Conservation (phyloP, 2,113 vertebrate genomes). For the Sorex araneus region DNA sequence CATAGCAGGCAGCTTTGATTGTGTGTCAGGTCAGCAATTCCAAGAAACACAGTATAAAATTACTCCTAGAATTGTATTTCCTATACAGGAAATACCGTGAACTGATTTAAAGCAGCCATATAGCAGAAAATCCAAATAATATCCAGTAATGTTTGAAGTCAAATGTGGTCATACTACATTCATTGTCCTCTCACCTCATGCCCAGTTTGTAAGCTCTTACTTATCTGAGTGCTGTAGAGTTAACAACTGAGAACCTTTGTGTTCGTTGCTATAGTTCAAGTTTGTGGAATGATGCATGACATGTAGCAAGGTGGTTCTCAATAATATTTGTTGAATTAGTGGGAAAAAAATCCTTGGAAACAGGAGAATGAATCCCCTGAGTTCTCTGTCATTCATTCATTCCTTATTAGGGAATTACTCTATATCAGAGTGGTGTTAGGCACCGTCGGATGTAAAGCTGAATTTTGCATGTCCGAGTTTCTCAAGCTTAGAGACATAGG, state of each 20-base stretch:
- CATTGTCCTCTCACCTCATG: neutral
- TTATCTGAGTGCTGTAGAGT: neutral
- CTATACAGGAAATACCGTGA: neutral
- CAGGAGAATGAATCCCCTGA: neutral
- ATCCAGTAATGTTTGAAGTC: constrained; percentile 6
- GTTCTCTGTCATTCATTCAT: constrained; percentile 10
- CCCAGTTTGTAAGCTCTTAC: neutral
- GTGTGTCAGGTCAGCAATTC: constrained; percentile 69
- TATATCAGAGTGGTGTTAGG: neutral
- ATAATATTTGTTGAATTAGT: neutral
- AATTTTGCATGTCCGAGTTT: neutral
- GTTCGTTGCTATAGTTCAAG: neutral
- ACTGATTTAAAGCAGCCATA: constrained; percentile 54
- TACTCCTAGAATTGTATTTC: constrained; percentile 56
- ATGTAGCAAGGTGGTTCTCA: neutral
- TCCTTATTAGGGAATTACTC: constrained; percentile 9
- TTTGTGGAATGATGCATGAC: neutral
- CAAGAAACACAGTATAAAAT: constrained; percentile 29
- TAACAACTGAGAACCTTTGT: constrained; percentile 35
- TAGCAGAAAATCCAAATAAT: constrained; percentile 54
- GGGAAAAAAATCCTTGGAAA: constrained; percentile 11
- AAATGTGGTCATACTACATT: neutral
- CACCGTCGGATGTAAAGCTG: neutral
- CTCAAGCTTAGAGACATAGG: neutral
- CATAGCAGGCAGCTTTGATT: constrained; percentile 44